Evolutionary conservation across 2,113 vertebrate species (phyloP), one percentile per base, ranked within the genome.

Genomic region (Corythaixoides concolor): DNA sequence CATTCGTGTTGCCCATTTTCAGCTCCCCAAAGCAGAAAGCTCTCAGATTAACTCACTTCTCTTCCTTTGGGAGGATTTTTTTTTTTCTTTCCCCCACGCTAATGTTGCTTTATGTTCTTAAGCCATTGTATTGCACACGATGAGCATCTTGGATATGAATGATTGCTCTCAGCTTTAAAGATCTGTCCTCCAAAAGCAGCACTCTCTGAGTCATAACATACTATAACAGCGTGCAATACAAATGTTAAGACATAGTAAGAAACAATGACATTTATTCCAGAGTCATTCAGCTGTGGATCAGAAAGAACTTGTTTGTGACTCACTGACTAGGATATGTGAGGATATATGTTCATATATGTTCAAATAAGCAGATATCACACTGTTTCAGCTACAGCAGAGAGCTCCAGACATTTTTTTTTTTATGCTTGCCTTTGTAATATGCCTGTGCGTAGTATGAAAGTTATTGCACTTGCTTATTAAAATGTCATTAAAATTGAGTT

Each of bases 1-100:
- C 90, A 92, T 95, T 85, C 69, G 0, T 39, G 79, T 73, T 98
- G 85, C 84, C 96, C 85, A 56, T 93, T 98, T 98, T 85, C 79
- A 97, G 88, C 83, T 95, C 76, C 88, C 77, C 41, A 93, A 56
- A 95, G 92, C 82, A 97, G 92, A 85, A 75, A 89, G 58, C 94
- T 93, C 88, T 95, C 84, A 74, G 92, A 97, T 88, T 39, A 94
- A 75, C 13, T 90, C 73, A 15, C 45, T 85, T 94, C 19, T 92
- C 82, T 95, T 86, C 92, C 90, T 85, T 66, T 55, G 81, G 80
- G 78, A 93, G 78, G 78, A 72, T 45, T 80, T 95, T 53, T 78
- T n/a, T n/a, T n/a, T n/a, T n/a, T n/a, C n/a, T 8, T 17, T 9
- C 33, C 8, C 7, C 4, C 9, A n/a, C 35, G 7, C 67, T 47